Conservation (phyloP, 2,888 invertebrate genomes). For the Crioceris asparagi region DNA sequence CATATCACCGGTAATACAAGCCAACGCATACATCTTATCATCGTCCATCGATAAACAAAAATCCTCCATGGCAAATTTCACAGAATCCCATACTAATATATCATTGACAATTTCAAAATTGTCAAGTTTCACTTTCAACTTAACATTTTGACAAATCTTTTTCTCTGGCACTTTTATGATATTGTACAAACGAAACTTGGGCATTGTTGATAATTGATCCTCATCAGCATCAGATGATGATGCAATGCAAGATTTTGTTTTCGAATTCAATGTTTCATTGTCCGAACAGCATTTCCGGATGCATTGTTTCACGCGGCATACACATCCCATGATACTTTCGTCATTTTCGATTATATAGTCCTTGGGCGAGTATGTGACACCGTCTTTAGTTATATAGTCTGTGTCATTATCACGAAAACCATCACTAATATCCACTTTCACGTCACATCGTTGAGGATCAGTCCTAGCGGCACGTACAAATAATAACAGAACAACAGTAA, state of each 20-base stretch:
- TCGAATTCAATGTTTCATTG: neutral
- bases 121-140: neutral
- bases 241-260: no score
- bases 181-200: neutral
- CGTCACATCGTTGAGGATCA: no score
- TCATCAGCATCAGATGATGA: no score
- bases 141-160: neutral
- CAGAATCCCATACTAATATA: neutral
- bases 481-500: no score
- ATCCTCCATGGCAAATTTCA: neutral
- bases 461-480: no score
- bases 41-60: conserved; percentile 2
- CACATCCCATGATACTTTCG: neutral
- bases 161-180: neutral
- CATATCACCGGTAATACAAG: conserved; percentile 3
- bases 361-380: neutral
- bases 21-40: neutral
- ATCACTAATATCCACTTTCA: neutral
- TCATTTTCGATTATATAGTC: neutral
- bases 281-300: neutral
- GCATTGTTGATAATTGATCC: no score
- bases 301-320: neutral
- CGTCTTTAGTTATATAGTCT: neutral
- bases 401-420: neutral
- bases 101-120: neutral